Base-by-base conservation (phyloP, 2,888 invertebrate genomes). In the Fabriciana adippe region DNA sequence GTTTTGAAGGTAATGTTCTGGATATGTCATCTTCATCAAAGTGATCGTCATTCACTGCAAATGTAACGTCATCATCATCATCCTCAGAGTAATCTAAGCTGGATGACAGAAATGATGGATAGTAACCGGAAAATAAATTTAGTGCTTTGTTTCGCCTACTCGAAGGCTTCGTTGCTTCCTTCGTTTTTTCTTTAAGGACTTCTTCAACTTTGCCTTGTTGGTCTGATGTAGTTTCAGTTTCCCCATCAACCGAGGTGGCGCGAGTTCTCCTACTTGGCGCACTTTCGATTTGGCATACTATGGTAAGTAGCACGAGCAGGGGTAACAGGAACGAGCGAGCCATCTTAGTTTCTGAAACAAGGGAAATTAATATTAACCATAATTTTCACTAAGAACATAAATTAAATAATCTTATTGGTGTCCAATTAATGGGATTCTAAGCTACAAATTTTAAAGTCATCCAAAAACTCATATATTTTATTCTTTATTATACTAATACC, bases 31-130 rank as follows among this genome's bases (percentile, higher is more conserved):
- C 93, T 0, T 90, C 90, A 66, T 91, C 90, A 55, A 87, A 89
- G 64, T 84, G 83, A 26, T 92, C 91, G 47, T 94, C 93, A 75
- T 93, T 93, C 18, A 93, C 92, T 2, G 93, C 89, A 75, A 93
- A 90, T 41, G 89, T 91, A 56, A 93, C 85, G 61, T 92, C 89
- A 65, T 93, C 92, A 54, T 92, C 92, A 18, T 90, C 90, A 54
- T 90, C 92, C 67, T 92, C 92, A 5, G 83, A 76, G 73, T 90
- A 93, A 73, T 93, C 93, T 4, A 91, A 76, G 8, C 90, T 90
- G 4, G 91, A 91, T 0, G 91, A 87, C 3, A 93, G 79, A 72
- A 90, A 93, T 0, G 93, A 91, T 2, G 93, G 93, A 70, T 88
- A 90, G 75, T 88, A 93, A 3, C 93, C 65, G 55, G 64, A 92